phyloP scores from a whole-genome alignment of 2,888 invertebrate genomes.

The Branchinecta sandiegonensis region DNA sequence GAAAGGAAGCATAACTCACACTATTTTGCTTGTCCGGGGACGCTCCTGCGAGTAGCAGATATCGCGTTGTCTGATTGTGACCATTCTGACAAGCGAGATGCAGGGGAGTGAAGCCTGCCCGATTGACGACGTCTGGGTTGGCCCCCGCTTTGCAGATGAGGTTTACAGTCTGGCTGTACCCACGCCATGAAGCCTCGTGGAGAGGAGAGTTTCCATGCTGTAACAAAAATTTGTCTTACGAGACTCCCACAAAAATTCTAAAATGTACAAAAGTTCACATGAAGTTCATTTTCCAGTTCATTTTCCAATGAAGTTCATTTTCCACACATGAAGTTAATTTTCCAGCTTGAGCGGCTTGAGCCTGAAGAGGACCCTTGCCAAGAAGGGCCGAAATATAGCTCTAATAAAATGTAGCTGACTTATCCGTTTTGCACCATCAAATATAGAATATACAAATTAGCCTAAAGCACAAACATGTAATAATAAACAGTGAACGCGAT shows the following conservation, averaged over 20 bases:
- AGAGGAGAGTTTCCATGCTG: constrained; percentile 86
- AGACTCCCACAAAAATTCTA: background rate
- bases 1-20: constrained; percentile 40
- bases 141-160: constrained; percentile 48
- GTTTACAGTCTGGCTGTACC: constrained; percentile 69
- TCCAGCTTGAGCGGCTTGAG: too few species aligned
- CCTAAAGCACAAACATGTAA: too few species aligned
- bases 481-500: too few species aligned
- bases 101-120: constrained; percentile 80
- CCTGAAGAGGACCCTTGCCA: too few species aligned
- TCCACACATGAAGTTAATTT: too few species aligned
- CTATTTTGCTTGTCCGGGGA: constrained; percentile 80
- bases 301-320: too few species aligned
- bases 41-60: constrained; percentile 70
- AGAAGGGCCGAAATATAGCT: too few species aligned
- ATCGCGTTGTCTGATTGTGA: constrained; percentile 84
- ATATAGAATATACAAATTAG: too few species aligned
- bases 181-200: constrained; percentile 91
- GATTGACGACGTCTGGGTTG: constrained; percentile 50
- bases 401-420: too few species aligned
- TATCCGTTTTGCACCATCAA: too few species aligned
- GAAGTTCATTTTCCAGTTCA: too few species aligned
- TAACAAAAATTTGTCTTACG: constrained; percentile 28
- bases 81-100: constrained; percentile 93
- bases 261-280: too few species aligned